Conservation (phyloP, 2,888 invertebrate species). For the Sinohyriopsis cumingii region DNA sequence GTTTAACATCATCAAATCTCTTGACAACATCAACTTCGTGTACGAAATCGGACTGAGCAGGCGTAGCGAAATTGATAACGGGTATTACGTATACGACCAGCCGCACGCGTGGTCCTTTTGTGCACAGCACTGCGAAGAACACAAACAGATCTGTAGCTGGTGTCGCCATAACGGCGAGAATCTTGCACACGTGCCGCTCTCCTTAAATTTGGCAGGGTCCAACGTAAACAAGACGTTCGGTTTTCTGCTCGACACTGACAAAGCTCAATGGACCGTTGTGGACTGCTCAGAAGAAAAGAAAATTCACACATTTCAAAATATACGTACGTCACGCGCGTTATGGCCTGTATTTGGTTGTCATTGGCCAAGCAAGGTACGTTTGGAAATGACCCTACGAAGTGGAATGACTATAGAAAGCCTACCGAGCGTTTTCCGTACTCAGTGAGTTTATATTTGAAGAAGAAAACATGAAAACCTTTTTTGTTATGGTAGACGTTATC, state of each 20-base stretch:
- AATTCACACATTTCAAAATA: constrained; percentile 31
- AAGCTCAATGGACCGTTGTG: constrained; percentile 25
- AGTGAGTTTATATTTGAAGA: too few species aligned
- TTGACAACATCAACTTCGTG: constrained; percentile 46
- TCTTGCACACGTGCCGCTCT: constrained; percentile 32
- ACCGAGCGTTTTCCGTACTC: constrained; percentile 14
- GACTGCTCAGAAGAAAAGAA: constrained; percentile 31
- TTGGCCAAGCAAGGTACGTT: constrained; percentile 47
- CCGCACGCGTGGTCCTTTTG: constrained; percentile 46
- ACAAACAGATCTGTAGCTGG: constrained; percentile 40
- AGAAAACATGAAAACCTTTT: too few species aligned
- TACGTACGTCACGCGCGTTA: constrained; percentile 31
- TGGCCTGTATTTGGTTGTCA: constrained; percentile 51
- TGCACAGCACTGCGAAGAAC: constrained; percentile 45
- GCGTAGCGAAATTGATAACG: constrained; percentile 37
- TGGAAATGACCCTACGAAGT: constrained; percentile 36
- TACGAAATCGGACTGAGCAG: constrained; percentile 45
- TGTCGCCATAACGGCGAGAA: constrained; percentile 44
- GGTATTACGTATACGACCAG: constrained; percentile 47
- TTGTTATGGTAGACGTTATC: too few species aligned
- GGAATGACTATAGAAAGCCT: constrained; percentile 31
- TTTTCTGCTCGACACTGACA: constrained; percentile 40
- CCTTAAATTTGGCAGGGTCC: constrained; percentile 30
- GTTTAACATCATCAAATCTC: constrained; percentile 30
- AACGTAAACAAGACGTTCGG: constrained; percentile 28